Conservation (phyloP, 2,797 vertebrate species). For the Clarias laeviceps region DNA sequence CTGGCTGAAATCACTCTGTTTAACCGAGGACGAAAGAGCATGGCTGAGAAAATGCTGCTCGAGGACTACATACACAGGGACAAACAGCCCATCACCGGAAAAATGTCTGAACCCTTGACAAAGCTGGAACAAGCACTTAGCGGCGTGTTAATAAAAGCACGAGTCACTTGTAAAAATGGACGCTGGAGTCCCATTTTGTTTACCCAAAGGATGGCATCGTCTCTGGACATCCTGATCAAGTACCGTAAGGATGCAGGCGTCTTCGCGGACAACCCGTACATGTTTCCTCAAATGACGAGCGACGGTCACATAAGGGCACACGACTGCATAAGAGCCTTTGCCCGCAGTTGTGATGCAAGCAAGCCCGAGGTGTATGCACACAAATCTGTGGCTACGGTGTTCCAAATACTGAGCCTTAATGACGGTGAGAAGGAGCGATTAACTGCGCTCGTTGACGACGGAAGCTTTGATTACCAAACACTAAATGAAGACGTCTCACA, state of each 20-base stretch:
- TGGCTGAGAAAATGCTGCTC: conserved; percentile 38
- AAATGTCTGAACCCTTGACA: conserved; percentile 1
- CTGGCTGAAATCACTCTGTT: conserved; percentile 37
- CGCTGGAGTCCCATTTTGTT: conserved; percentile 24
- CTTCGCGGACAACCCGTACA: conserved; percentile 29
- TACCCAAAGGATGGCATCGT: conserved; percentile 16
- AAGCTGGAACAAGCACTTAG: conserved; percentile 32
- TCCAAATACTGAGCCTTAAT: conserved; percentile 36
- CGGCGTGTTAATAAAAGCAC: neutral
- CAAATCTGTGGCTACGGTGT: conserved; percentile 31
- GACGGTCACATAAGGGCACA: conserved; percentile 11
- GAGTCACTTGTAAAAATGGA: conserved; percentile 26
- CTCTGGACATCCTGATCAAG: conserved; percentile 38
- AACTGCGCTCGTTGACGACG: neutral
- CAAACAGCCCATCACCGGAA: neutral
- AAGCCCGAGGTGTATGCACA: conserved; percentile 25
- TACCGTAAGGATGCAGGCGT: conserved; percentile 26
- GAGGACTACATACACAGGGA: neutral
- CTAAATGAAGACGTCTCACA: conserved; percentile 9
- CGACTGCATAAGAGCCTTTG: conserved; percentile 35
- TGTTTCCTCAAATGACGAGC: conserved; percentile 30
- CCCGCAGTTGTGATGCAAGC: conserved; percentile 18
- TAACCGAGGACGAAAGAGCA: conserved; percentile 16
- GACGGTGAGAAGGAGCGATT: conserved; percentile 9
- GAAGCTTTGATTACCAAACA: neutral